Conservation (phyloP, 2,888 invertebrate species). For the Drosophila aldrichi region DNA sequence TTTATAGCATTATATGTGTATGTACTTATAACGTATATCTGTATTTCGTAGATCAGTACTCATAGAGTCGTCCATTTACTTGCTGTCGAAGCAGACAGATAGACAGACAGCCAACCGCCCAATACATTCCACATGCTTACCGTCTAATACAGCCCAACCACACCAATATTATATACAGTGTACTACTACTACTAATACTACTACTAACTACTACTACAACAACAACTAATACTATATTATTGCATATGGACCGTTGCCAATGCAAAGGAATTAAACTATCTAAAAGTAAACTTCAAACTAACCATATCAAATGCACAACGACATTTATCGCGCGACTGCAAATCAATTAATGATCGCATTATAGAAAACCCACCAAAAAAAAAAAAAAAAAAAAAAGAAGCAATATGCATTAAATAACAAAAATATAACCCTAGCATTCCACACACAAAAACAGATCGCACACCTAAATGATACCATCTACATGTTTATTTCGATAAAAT, state of each 20-base stretch:
- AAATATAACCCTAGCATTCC: conserved; percentile 52
- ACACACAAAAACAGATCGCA: conserved; percentile 24
- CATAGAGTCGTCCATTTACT: conserved; percentile 53
- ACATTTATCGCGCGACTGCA: conserved; percentile 31
- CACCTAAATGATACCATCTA: conserved; percentile 32
- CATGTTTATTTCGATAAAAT: conserved; percentile 59
- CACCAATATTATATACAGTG: conserved; percentile 9
- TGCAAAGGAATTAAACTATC: conserved; percentile 5
- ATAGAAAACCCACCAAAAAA: conserved; percentile 50
- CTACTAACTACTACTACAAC: neutral
- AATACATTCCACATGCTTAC: conserved; percentile 45
- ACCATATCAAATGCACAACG: conserved; percentile 63
- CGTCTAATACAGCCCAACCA: conserved; percentile 17
- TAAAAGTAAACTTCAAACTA: conserved; percentile 43
- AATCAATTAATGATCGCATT: conserved; percentile 50
- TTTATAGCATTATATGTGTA: conserved; percentile 24
- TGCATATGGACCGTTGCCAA: conserved; percentile 21
- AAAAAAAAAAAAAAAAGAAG: conserved; percentile 12
- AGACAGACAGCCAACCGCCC: conserved; percentile 6
- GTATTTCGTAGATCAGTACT: conserved; percentile 33
- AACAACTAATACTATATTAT: conserved; percentile 6
- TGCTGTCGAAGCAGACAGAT: conserved; percentile 12
- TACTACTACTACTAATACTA: conserved; percentile 3
- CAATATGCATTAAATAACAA: conserved; percentile 35
- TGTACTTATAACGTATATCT: conserved; percentile 14